These are phyloP conservation scores for Pelagia noctiluca DNA, from an alignment of 30 jellyfish, hydroid and myxozoan species.

Conservation along the genomic window DNA sequence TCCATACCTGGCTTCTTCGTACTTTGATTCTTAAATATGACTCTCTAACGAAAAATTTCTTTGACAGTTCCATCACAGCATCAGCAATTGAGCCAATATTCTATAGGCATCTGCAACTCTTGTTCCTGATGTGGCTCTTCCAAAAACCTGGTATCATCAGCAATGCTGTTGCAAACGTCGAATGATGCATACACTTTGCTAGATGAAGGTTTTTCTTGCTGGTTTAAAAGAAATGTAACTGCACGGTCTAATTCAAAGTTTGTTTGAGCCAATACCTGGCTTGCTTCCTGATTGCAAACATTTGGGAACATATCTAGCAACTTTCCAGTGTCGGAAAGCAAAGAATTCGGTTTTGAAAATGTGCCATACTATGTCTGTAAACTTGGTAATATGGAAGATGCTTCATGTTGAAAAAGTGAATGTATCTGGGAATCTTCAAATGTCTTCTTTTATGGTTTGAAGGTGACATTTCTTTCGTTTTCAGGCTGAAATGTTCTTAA, in stretches of 20 bases:
- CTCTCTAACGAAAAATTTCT: background rate
- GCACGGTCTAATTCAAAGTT: background rate
- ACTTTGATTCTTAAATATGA: background rate
- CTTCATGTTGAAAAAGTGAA: too few relatives aligned
- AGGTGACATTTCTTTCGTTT: too few relatives aligned
- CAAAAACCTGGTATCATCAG: background rate
- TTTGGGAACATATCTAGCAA: background rate
- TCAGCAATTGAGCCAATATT: slow-evolving; percentile 1
- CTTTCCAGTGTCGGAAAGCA: slow-evolving; percentile 1
- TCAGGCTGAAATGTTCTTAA: too few relatives aligned
- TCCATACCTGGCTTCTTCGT: slow-evolving; percentile 2
- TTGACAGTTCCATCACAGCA: slow-evolving; percentile 1
- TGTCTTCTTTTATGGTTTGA: too few relatives aligned
- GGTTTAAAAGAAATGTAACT: slow-evolving; percentile 1
- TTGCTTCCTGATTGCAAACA: background rate
- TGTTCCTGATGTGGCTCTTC: slow-evolving; percentile 4
- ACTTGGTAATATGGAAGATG: background rate
- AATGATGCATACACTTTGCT: background rate
- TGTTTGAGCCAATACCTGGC: slow-evolving; percentile 3
- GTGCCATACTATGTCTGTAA: background rate
- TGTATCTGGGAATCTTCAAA: too few relatives aligned
- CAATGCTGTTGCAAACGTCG: slow-evolving; percentile 1
- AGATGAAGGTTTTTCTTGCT: background rate
- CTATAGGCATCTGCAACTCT: background rate
- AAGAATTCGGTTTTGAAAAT: background rate